Base-by-base conservation (phyloP, 1,140 invertebrate species). In the Micrasema minimum region DNA sequence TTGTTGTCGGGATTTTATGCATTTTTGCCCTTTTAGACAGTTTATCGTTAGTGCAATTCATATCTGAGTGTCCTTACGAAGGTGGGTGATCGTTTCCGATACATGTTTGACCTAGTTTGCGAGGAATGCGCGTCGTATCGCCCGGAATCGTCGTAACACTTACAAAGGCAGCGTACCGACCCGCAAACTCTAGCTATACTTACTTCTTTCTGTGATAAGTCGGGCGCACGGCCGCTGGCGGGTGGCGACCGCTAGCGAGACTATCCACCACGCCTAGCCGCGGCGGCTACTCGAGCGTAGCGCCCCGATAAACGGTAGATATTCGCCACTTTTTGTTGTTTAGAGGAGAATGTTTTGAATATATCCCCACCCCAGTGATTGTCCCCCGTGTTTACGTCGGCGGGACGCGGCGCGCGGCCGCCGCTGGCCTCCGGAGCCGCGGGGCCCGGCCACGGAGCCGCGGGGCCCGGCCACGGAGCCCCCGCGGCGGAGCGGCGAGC, bases 161-260 rank as follows among this genome's bases (percentile, higher is more conserved):
- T 64, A 64, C 68, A 64, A 64, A 70, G 68, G 68, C 61, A 64
- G 57, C 22, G 59, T 65, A 65, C 57, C 79, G 79, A 80, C 81
- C 81, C 80, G 74, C 79, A 82, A 81, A 83, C 80, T 57, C 53
- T 84, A 79, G 81, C 81, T 84, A 83, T 83, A 84, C 57, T 64
- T 64, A 51, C 81, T 82, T 84, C 83, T 83, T 84, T 84, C 80
- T 83, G 83, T 83, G 83, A 84, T 84, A 84, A 84, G 80, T 81
- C 80, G 78, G 77, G 79, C 78, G 82, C 80, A 80, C 80, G 80
- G 80, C 78, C 80, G 74, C 78, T 80, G 80, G 77, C 79, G 80
- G 75, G 78, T 7, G 26, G 26, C 26, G 26, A 31, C 26, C 78
- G 82, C 82, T 81, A 79, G 78, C 80, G 80, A 82, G 79, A 81